Conservation (phyloP, 2,797 vertebrate species). For the Sparidentex hasta region DNA sequence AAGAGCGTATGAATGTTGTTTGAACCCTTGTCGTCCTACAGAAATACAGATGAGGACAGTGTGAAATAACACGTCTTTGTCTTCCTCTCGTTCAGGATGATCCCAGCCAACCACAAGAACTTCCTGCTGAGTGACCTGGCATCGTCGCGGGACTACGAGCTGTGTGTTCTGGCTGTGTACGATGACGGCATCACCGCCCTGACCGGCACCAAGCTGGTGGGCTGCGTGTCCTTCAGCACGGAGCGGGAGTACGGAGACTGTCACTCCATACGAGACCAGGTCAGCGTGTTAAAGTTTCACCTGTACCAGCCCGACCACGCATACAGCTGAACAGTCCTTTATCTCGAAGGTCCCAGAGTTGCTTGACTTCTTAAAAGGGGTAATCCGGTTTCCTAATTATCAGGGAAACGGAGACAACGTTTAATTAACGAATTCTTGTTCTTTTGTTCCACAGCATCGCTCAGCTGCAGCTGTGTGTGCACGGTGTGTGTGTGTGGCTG, state of each 20-base stretch:
- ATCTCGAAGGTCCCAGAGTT: neutral
- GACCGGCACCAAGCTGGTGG: conserved; percentile 88
- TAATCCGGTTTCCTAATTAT: too few species aligned
- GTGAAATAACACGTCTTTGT: neutral
- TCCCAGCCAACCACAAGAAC: conserved; percentile 89
- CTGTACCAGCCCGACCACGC: too few species aligned
- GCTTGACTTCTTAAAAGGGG: neutral
- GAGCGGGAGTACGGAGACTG: conserved; percentile 87
- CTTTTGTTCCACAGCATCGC: too few species aligned
- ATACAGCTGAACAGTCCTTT: neutral
- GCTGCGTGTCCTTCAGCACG: conserved; percentile 89
- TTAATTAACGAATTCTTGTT: too few species aligned
- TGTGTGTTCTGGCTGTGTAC: conserved; percentile 90
- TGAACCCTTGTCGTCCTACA: too few species aligned
- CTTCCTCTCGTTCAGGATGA: conserved; percentile 86
- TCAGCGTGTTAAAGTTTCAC: neutral
- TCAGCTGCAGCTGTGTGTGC: too few species aligned
- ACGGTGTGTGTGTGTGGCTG: too few species aligned
- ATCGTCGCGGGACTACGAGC: conserved; percentile 89
- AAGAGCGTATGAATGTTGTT: too few species aligned
- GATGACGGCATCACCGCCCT: conserved; percentile 87
- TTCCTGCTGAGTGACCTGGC: conserved; percentile 91
- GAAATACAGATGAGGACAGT: neutral
- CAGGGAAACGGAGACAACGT: too few species aligned
- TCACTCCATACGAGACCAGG: conserved; percentile 88